Base-by-base conservation (phyloP, 2,797 vertebrate species). In the Danio kyathit region DNA sequence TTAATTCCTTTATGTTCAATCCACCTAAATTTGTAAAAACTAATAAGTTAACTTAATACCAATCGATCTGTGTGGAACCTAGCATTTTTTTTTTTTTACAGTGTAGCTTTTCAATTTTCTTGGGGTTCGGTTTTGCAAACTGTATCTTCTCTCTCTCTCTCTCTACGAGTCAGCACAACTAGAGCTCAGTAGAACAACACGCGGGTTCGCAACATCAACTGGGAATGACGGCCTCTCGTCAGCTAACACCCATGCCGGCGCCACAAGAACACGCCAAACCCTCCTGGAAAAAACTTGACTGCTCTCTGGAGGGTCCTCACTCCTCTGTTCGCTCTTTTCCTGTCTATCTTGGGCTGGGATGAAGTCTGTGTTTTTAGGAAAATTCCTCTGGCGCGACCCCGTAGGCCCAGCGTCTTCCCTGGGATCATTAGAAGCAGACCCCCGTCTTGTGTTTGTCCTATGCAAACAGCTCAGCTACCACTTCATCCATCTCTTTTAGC, bases 331-430 rank as follows among this genome's bases (percentile, higher is more conserved):
- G 12, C 83, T 91, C 91, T 89, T 90, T 91, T 90, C 89, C 89
- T 87, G 89, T 90, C 91, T 91, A 87, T 91, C 89, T 89, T 89
- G 90, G 90, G 88, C 89, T 89, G 19, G 56, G 43, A 83, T 85
- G 87, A 90, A 88, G 88, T 90, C 90, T 90, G 91, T 92, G 90
- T 90, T 92, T 93, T 91, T 90, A 91, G 92, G 92, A 94, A 94
- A 93, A 91, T 92, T 93, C 90, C 77, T 78, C 88, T 81, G 82
- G 81, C 81, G 75, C 56, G 84, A 87, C 88, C 88, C 89, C 83
- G 84, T 82, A 88, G 87, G 88, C 86, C 72, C 86, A 87, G 83
- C 85, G 84, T 88, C 89, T 88, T 91, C 90, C 84, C 89, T 87
- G 88, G 85, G 86, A 91, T 90, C 89, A 75, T 90, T 88, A 87